A percentile compares a stretch with the other conserved stretches of the same genome.
Conservation (phyloP, 2,797 vertebrate genomes). For the Poecilia gillii region DNA sequence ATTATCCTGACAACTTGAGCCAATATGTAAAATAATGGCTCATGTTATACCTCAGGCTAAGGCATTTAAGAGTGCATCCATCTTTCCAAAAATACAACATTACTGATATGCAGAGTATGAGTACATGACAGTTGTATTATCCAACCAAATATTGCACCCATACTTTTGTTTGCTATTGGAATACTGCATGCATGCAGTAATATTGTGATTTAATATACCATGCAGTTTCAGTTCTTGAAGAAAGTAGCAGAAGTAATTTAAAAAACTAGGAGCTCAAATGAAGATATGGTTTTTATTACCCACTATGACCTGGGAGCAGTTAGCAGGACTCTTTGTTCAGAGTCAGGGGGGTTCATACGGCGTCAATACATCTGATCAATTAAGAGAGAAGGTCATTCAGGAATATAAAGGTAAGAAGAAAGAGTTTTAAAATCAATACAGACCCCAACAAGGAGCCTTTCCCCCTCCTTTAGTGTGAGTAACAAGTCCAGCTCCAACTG, state of each 20-base stretch:
- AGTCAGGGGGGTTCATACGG: not conserved
- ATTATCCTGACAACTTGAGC: not conserved
- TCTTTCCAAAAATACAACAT: not conserved
- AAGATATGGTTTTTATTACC: not conserved
- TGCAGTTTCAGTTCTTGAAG: not conserved
- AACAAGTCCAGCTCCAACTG: no score
- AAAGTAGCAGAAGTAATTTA: not conserved
- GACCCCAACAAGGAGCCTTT: not conserved
- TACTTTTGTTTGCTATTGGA: not conserved
- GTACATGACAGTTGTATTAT: not conserved
- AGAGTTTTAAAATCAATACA: not conserved
- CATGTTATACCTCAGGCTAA: no score
- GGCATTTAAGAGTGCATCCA: not conserved
- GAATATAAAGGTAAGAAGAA: not conserved
- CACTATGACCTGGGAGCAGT: not conserved
- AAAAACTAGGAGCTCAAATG: not conserved
- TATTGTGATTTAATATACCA: not conserved
- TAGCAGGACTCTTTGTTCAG: not conserved
- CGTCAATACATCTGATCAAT: not conserved
- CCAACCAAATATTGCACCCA: not conserved
- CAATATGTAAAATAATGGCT: no score
- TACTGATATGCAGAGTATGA: not conserved
- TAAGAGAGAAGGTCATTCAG: not conserved
- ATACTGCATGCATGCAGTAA: not conserved
- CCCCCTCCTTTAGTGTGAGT: not conserved